A percentile compares a stretch with the other conserved stretches of the same genome.
Evolutionary conservation across 2,113 vertebrate species (phyloP).

Genomic region (Taurulus bubalis): DNA sequence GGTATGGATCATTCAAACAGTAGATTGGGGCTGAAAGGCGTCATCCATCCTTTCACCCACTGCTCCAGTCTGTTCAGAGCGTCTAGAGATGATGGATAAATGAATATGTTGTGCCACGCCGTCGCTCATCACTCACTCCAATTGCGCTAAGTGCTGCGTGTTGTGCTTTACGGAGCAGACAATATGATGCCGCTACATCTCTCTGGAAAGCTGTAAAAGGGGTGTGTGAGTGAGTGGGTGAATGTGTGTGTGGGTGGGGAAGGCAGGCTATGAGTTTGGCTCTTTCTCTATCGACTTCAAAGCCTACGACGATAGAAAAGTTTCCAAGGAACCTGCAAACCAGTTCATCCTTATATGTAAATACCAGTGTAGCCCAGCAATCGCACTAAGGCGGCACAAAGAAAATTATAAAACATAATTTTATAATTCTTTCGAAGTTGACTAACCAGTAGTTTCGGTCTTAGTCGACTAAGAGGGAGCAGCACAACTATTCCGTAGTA

Average conservation of each 20-base stretch:
- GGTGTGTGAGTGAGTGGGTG: neutral
- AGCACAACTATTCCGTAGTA: no score
- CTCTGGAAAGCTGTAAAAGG: constrained; percentile 24
- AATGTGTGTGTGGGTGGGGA: neutral
- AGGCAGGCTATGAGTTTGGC: neutral
- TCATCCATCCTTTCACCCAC: constrained; percentile 29
- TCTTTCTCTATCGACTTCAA: neutral
- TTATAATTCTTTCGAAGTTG: no score
- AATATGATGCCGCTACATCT: constrained; percentile 19
- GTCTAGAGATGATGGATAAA: constrained; percentile 59
- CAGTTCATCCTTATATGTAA: neutral
- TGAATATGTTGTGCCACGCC: constrained; percentile 50
- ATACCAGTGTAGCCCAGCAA: no score
- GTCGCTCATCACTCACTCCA: constrained; percentile 57
- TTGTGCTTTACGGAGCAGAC: constrained; percentile 16
- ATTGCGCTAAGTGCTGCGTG: constrained; percentile 60
- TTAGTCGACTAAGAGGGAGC: no score
- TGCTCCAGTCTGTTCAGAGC: constrained; percentile 26
- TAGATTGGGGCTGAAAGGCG: constrained; percentile 35
- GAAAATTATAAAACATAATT: no score
- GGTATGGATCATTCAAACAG: constrained; percentile 36
- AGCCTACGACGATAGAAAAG: neutral
- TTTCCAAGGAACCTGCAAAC: neutral
- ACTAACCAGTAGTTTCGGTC: no score
- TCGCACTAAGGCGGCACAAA: no score